Percentiles rank a stretch among this genome's conserved stretches.
phyloP scores from a whole-genome alignment of 2,797 vertebrate genomes.

The Notoglanidium macrostoma region DNA sequence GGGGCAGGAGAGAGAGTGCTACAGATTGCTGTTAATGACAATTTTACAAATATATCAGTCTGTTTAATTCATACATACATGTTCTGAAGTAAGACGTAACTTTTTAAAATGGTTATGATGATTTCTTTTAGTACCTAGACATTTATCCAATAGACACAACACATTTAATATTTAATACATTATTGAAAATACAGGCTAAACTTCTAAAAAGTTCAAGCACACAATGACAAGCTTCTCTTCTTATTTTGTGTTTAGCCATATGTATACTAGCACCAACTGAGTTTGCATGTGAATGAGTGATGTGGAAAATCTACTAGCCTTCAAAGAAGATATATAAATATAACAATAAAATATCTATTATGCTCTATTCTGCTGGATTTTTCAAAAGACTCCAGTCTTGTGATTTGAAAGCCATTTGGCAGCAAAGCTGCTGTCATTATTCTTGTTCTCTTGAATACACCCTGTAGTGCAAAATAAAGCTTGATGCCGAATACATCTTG shows the following conservation, averaged over 20 bases:
- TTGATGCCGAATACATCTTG: background rate
- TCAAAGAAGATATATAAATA: background rate
- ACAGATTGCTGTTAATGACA: background rate
- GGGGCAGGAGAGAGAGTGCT: background rate
- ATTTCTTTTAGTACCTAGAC: background rate
- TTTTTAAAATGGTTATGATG: background rate
- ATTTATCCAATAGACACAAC: background rate
- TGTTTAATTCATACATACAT: too few relatives aligned
- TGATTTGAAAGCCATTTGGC: background rate
- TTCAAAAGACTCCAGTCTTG: background rate
- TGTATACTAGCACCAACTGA: background rate
- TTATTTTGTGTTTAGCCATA: background rate
- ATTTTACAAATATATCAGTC: background rate
- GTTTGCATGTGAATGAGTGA: background rate
- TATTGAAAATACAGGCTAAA: background rate
- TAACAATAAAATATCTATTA: background rate
- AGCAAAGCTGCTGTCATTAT: background rate
- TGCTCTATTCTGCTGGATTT: background rate
- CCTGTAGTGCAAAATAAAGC: background rate
- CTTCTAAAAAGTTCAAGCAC: background rate
- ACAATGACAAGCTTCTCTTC: background rate
- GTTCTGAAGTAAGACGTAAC: too few relatives aligned
- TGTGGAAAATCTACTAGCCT: background rate
- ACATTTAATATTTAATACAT: background rate
- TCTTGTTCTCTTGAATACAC: background rate